Percentiles rank a stretch among this genome's conserved stretches.
Conservation (phyloP, 2,797 vertebrate species). For the Neosilurus mollespiculum region DNA sequence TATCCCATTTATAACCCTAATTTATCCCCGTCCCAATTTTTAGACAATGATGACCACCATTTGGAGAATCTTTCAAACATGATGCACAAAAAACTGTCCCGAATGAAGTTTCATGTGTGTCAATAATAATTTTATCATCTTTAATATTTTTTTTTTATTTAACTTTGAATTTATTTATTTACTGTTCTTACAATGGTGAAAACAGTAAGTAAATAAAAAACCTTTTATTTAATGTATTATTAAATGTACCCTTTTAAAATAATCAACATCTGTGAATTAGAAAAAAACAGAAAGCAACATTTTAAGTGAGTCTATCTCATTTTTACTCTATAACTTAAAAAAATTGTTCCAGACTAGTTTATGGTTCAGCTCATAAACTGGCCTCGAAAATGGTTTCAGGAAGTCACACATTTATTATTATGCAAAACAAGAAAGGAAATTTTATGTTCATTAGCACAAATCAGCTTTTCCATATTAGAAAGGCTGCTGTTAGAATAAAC, state of each 20-base stretch:
- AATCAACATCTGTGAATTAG: not conserved
- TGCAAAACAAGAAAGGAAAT: not conserved
- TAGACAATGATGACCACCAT: too few relatives aligned
- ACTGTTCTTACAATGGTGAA: too few relatives aligned
- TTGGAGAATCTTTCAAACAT: too few relatives aligned
- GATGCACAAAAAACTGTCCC: too few relatives aligned
- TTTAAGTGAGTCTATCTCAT: not conserved
- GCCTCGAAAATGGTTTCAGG: not conserved
- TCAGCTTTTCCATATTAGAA: not conserved
- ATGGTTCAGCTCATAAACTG: not conserved
- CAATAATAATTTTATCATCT: too few relatives aligned
- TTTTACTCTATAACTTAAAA: not conserved
- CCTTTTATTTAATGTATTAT: not conserved
- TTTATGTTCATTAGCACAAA: not conserved
- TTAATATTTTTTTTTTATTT: too few relatives aligned
- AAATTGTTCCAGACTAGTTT: not conserved
- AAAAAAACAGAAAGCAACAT: not conserved
- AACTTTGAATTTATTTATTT: too few relatives aligned
- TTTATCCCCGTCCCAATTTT: too few relatives aligned
- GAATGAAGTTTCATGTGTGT: too few relatives aligned
- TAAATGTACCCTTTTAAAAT: not conserved
- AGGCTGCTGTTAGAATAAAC: not conserved
- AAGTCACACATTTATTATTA: not conserved
- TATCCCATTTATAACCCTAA: too few relatives aligned
- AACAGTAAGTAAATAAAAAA: too few relatives aligned